A percentile compares a stretch with the other conserved stretches of the same genome.
These are phyloP conservation scores for Agrilus mali DNA, from an alignment of 2,888 invertebrate genomes.

Conservation along the genomic window DNA sequence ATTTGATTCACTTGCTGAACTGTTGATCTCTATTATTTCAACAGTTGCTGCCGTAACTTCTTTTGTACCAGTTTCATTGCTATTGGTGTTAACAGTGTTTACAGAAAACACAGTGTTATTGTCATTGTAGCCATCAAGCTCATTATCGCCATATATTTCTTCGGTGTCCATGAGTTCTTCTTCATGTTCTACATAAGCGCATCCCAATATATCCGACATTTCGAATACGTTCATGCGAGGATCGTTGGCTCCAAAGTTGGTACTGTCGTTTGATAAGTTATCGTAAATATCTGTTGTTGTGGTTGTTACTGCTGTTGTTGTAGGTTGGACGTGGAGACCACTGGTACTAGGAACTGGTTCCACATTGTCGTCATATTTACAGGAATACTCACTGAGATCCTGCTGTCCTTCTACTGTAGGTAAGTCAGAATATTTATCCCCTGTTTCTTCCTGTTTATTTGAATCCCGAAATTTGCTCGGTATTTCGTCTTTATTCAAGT, in stretches of 20 bases:
- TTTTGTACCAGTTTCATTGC: not conserved
- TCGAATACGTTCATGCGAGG: slow-evolving; percentile 12
- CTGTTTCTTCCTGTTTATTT: not conserved
- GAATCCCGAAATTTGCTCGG: not conserved
- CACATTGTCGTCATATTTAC: no score
- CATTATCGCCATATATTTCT: not conserved
- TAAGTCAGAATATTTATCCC: not conserved
- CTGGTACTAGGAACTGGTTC: no score
- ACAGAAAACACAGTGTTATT: not conserved
- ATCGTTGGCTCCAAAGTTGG: slow-evolving; percentile 5
- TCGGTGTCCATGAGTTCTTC: not conserved
- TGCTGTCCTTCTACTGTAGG: no score
- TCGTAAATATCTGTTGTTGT: slow-evolving; percentile 3
- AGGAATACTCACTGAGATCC: no score
- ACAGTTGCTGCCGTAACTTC: not conserved
- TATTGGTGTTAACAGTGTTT: not conserved
- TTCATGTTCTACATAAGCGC: slow-evolving; percentile 3
- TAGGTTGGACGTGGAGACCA: no score
- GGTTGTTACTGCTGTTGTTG: not conserved
- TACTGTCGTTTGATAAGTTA: slow-evolving; percentile 4
- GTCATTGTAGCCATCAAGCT: not conserved
- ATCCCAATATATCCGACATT: slow-evolving; percentile 8
- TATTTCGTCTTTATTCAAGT: not conserved
- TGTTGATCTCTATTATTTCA: not conserved
- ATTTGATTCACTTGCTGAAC: not conserved